Evolutionary conservation across 2,113 vertebrate species (phyloP).

Genomic region (Anguilla rostrata): DNA sequence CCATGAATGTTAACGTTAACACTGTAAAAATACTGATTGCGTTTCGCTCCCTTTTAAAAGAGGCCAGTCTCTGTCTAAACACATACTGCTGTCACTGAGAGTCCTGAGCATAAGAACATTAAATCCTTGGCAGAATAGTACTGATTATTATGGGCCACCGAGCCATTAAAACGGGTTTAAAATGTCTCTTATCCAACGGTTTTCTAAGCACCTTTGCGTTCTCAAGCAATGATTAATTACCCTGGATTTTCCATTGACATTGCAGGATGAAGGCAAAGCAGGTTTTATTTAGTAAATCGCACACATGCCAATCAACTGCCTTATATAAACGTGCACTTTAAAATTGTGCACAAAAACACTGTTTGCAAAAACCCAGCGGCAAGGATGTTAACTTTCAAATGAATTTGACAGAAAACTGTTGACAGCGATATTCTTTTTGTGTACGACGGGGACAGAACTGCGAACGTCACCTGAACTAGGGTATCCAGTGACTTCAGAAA

Average conservation of each 20-base stretch:
- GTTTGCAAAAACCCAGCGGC: background rate
- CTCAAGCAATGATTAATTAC: background rate
- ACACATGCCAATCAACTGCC: background rate
- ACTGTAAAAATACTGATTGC: background rate
- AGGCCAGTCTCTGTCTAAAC: background rate
- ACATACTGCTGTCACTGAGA: background rate
- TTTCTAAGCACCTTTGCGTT: background rate
- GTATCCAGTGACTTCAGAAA: background rate
- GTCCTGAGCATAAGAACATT: background rate
- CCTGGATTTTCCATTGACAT: background rate
- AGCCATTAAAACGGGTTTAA: background rate
- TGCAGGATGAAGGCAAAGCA: background rate
- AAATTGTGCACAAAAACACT: background rate
- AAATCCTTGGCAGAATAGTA: slow-evolving; percentile 2
- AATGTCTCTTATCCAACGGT: background rate
- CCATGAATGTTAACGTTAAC: background rate
- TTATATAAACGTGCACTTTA: background rate
- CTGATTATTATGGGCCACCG: background rate
- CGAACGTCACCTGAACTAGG: background rate
- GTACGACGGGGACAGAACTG: background rate
- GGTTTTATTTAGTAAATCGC: background rate
- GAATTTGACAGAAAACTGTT: background rate
- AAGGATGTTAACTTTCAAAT: background rate
- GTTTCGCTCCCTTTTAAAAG: background rate
- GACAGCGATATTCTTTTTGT: background rate